These are phyloP conservation scores for Ctenicera cuprea DNA, from an alignment of 2,888 invertebrate species.

Conservation along the genomic window DNA sequence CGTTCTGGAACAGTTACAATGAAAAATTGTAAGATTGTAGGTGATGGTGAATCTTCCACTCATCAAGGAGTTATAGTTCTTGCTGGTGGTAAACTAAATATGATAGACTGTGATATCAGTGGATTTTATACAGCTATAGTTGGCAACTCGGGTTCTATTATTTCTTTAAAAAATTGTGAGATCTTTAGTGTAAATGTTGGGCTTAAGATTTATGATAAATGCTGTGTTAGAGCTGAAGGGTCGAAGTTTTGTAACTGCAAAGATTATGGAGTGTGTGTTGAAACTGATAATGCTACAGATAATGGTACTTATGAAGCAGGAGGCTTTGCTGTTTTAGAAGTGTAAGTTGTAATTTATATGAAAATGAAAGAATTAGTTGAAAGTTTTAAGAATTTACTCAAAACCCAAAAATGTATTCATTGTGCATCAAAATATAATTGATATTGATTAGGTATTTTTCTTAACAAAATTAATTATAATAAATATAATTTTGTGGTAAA, in stretches of 20 bases:
- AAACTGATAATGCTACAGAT: slow-evolving; percentile 68
- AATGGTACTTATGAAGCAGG: slow-evolving; percentile 58
- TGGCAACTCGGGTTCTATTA: slow-evolving; percentile 69
- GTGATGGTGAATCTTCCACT: slow-evolving; percentile 73
- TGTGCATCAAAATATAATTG: no score
- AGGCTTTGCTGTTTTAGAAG: slow-evolving; percentile 64
- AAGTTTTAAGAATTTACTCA: no score
- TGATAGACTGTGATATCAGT: slow-evolving; percentile 73
- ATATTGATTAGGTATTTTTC: no score
- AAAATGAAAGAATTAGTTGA: no score
- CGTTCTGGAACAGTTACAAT: slow-evolving; percentile 73
- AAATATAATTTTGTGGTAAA: neutral
- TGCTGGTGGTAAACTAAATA: slow-evolving; percentile 70
- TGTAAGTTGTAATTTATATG: slow-evolving; percentile 64
- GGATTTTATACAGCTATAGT: slow-evolving; percentile 75
- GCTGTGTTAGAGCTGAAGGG: slow-evolving; percentile 66
- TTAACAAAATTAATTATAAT: neutral
- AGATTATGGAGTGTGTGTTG: slow-evolving; percentile 74
- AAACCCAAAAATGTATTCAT: no score
- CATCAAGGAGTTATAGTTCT: slow-evolving; percentile 76
- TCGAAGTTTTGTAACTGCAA: slow-evolving; percentile 71
- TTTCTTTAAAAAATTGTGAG: slow-evolving; percentile 66
- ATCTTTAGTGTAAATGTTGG: slow-evolving; percentile 67
- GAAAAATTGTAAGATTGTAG: slow-evolving; percentile 74
- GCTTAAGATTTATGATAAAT: slow-evolving; percentile 72